Conservation (phyloP, 2,888 invertebrate genomes). For the Drosophila glabriapex region DNA sequence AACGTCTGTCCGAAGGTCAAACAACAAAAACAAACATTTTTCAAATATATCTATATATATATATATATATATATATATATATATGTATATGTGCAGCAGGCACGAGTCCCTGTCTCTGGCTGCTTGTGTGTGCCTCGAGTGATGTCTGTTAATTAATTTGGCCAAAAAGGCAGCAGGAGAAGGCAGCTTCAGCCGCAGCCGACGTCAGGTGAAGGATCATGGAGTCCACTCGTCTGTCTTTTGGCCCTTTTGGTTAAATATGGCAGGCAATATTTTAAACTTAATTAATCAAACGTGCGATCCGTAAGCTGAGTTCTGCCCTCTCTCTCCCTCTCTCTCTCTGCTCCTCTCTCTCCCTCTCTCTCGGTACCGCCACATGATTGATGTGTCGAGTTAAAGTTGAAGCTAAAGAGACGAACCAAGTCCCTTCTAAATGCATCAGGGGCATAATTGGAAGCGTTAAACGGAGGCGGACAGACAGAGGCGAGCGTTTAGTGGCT, state of each 20-base stretch:
- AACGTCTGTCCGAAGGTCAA: conserved; percentile 22
- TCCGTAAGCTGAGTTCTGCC: conserved; percentile 46
- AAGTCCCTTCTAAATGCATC: conserved; percentile 9
- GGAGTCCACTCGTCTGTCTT: conserved; percentile 35
- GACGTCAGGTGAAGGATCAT: conserved; percentile 52
- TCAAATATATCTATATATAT: conserved; percentile 45
- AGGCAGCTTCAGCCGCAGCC: conserved; percentile 7
- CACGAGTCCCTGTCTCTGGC: conserved; percentile 12
- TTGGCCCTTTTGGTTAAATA: conserved; percentile 63
- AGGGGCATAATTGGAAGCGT: conserved; percentile 73
- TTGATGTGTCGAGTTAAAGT: conserved; percentile 53
- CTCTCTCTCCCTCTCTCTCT: background rate
- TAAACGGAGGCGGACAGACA: conserved; percentile 82
- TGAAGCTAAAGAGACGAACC: conserved; percentile 10
- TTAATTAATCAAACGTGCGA: conserved; percentile 75
- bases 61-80: conserved; percentile 11
- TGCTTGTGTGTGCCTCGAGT: conserved; percentile 40
- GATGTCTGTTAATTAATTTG: conserved; percentile 75
- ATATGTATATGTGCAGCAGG: background rate
- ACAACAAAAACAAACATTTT: conserved; percentile 71
- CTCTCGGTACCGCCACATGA: conserved; percentile 37
- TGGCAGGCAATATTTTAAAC: conserved; percentile 78
- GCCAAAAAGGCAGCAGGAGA: conserved; percentile 37
- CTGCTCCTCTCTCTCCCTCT: background rate
- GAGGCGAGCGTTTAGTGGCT: conserved; percentile 63